Percentiles rank a stretch among this genome's conserved stretches.
These are phyloP conservation scores for Drosophila sproati DNA, from an alignment of 1,140 invertebrate genomes.

Conservation along the genomic window DNA sequence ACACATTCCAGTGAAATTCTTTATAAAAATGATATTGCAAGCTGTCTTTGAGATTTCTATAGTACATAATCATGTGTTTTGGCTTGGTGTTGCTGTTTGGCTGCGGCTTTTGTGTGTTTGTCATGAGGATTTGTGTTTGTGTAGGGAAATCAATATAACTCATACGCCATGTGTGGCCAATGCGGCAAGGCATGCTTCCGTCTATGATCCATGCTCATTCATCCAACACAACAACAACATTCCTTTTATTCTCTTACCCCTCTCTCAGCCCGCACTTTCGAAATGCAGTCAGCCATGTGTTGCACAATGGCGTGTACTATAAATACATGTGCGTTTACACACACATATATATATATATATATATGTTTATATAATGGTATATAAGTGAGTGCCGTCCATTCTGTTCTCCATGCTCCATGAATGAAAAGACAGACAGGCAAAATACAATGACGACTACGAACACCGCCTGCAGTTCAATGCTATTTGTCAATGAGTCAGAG, in stretches of 20 bases:
- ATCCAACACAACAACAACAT: background rate
- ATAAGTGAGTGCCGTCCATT: conserved; percentile 42
- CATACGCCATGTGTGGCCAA: conserved; percentile 43
- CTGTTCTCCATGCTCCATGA: conserved; percentile 26
- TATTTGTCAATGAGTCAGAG: conserved; percentile 74
- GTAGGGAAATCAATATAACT: conserved; percentile 50
- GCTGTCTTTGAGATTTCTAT: conserved; percentile 9
- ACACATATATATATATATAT: background rate
- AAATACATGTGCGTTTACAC: conserved; percentile 5
- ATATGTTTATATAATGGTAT: conserved; percentile 27
- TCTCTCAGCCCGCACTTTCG: conserved; percentile 3
- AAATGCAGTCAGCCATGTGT: conserved; percentile 52
- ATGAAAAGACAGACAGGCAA: conserved; percentile 27
- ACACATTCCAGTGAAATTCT: conserved; percentile 12
- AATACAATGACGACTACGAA: conserved; percentile 4
- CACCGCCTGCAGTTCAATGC: conserved; percentile 67
- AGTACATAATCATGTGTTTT: background rate
- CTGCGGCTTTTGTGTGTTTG: conserved; percentile 30
- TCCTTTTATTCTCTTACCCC: background rate
- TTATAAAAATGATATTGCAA: background rate
- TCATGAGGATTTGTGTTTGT: conserved; percentile 43
- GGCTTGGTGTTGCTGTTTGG: conserved; percentile 6
- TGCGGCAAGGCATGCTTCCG: conserved; percentile 14
- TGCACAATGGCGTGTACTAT: conserved; percentile 47
- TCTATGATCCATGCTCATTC: background rate